phyloP scores from a whole-genome alignment of 2,113 vertebrate species.

The Periophthalmus modestus region DNA sequence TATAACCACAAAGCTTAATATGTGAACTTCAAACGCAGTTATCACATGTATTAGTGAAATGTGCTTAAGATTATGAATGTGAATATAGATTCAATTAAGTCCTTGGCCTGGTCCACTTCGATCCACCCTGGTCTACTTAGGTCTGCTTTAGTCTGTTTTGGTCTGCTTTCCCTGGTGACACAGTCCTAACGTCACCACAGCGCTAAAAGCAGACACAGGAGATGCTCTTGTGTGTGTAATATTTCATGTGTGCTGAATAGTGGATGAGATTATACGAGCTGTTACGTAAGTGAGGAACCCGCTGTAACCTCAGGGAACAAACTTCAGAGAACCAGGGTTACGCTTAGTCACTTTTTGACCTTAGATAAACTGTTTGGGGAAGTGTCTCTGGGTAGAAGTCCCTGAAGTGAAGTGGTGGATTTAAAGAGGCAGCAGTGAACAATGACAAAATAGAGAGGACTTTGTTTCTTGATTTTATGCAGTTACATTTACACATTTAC shows the following conservation, averaged over 20 bases:
- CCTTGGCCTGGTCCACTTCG: neutral
- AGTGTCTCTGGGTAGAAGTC: neutral
- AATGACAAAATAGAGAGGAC: no score
- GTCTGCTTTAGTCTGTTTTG: neutral
- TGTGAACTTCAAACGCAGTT: no score
- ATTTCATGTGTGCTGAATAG: neutral
- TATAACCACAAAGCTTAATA: no score
- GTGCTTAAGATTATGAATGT: no score
- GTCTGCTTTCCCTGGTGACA: neutral
- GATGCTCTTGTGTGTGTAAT: neutral
- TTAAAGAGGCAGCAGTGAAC: no score
- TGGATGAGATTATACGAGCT: neutral
- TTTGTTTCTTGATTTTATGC: no score
- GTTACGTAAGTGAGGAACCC: neutral
- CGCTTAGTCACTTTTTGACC: neutral
- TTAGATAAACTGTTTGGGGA: neutral
- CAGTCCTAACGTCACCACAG: neutral
- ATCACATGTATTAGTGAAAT: no score
- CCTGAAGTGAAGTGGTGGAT: no score
- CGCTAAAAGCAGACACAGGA: neutral
- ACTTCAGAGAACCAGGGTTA: neutral
- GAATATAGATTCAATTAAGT: no score
- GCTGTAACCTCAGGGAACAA: neutral
- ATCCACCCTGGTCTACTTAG: neutral
- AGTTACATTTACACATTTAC: no score